Base-by-base conservation (phyloP, 1,140 invertebrate genomes). In the Heliconius congener region DNA sequence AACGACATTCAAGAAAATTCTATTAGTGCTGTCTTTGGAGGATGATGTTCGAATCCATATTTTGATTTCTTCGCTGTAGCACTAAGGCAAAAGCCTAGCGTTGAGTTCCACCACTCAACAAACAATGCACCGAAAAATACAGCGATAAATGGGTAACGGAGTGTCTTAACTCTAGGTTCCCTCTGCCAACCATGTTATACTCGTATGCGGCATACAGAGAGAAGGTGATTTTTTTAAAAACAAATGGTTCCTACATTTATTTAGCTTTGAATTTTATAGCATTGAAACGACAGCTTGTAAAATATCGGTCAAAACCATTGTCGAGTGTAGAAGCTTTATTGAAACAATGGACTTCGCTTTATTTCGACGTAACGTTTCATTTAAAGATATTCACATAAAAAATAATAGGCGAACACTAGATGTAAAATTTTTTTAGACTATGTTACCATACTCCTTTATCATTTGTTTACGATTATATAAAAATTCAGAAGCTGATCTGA, bases 241-340 rank as follows among this genome's bases (percentile, higher is more conserved):
- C 42, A 4, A 46, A 46, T 13, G 42, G 42, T 46, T 13, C 4
- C 4, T 46, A 55, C 16, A 19, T 55, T n/a, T 55, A n/a, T 55
- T 55, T 55, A n/a, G 16, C 5, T 55, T n/a, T n/a, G 0, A 19
- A 8, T 55, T 55, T 19, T 55, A n/a, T n/a, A 55, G 19, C 23
- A 57, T n/a, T 19, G 8, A 57, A 57, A 57, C n/a, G 60, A 13
- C n/a, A 30, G 60, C 23, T 66, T 66, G 9, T 27, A 66, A 66
- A 66, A 46, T 30, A 66, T 66, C 60, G 60, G 60, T 66, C 60
- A 66, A 66, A 66, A 66, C 60, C 11, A 66, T 66, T 66, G 11
- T 66, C 60, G n/a, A 66, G 60, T 66, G 60, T 66, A 30, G 60
- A 66, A 66, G 60, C 27, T 66, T 16, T 66, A 66, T 66, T 11